Evolutionary conservation across 2,113 vertebrate species (phyloP), one percentile per base, ranked within the genome.

Genomic region (Zapus hudsonius): DNA sequence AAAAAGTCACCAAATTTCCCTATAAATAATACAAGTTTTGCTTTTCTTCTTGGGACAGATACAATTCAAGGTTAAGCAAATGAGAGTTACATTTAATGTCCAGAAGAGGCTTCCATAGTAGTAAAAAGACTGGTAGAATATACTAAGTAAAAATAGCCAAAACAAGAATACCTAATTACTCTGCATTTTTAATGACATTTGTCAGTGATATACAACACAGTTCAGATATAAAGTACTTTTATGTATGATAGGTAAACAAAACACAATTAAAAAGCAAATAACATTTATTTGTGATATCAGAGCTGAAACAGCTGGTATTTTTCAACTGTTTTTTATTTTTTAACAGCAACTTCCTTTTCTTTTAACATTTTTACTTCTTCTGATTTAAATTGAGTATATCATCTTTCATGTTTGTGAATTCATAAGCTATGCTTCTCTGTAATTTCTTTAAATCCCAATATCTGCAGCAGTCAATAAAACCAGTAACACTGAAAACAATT

Each of bases 61-160:
- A 93, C 74, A 89, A 81, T 61, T 92, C 91, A 95, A 96, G 86
- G 91, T 94, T 92, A 96, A 89, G 92, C 36, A 96, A 97, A 96
- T 55, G 84, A 92, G 83, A 89, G 75, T 87, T 72, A 33, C 67
- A 95, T 42, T 95, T 63, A 79, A 64, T 40, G 72, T 89, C 80
- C 67, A 63, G 33, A 70, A 92, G 83, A 89, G 36, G 89, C n/a
- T 95, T 92, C 7, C 61, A 63, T 3, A 31, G 59, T 36, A 89
- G 75, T 76, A 23, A 84, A 87, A 87, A 72, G 55, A 17, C 40
- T 59, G 27, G 63, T 6, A 82, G 4, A 33, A 4, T 20, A 61
- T 22, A 86, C 42, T 31, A 67, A 91, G n/a, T 44, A 73, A 94
- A 94, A 96, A 66, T 19, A 88, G 80, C 38, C 73, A 73, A 75